These are phyloP conservation scores for Tribolium madens DNA, from an alignment of 1,140 invertebrate species.

Conservation along the genomic window DNA sequence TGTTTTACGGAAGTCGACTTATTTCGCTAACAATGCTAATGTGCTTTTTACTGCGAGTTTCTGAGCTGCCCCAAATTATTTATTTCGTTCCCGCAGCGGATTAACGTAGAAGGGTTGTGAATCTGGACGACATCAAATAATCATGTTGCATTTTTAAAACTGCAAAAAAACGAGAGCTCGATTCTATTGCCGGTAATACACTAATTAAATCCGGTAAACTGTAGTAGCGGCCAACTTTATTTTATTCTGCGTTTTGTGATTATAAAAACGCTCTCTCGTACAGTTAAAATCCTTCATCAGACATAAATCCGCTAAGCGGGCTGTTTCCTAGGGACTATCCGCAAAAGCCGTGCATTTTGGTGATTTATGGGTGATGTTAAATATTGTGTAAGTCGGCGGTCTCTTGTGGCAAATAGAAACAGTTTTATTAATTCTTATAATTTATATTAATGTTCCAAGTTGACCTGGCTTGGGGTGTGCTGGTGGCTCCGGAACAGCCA, in stretches of 20 bases:
- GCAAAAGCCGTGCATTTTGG: neutral
- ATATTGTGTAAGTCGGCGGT: slow-evolving; percentile 6
- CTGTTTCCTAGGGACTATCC: slow-evolving; percentile 4
- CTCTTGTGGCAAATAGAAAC: slow-evolving; percentile 43
- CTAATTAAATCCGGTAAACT: too few relatives aligned
- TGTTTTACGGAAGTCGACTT: slow-evolving; percentile 16
- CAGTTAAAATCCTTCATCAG: too few relatives aligned
- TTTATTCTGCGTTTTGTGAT: slow-evolving; percentile 1
- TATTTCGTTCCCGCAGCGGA: slow-evolving; percentile 1
- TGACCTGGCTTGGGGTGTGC: neutral
- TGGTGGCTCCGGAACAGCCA: slow-evolving; percentile 14
- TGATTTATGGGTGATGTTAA: neutral
- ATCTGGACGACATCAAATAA: neutral
- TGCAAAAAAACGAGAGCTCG: too few relatives aligned
- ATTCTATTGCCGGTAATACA: too few relatives aligned
- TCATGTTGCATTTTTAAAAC: neutral
- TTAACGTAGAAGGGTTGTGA: slow-evolving; percentile 11
- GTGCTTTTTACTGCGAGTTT: neutral
- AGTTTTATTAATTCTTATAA: slow-evolving; percentile 58
- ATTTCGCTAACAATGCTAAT: slow-evolving; percentile 18
- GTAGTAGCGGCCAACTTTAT: neutral
- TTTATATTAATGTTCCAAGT: slow-evolving; percentile 57
- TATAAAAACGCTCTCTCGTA: too few relatives aligned
- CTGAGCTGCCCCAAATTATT: neutral
- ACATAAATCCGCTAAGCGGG: slow-evolving; percentile 11